These are phyloP conservation scores for Etheostoma nigrum DNA, from an alignment of 2,797 vertebrate species.

Conservation along the genomic window DNA sequence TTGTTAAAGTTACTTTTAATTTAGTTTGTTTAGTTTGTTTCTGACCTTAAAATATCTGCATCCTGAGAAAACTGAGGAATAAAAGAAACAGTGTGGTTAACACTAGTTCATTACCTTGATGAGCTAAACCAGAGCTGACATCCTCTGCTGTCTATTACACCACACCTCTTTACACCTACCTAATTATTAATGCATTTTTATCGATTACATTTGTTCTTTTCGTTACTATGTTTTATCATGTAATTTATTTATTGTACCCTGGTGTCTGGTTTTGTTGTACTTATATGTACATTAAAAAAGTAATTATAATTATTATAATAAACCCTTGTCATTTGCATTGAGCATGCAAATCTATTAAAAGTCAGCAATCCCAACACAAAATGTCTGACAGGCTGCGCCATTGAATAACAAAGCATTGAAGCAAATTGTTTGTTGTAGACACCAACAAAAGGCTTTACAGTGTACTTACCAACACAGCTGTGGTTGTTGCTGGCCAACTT, in stretches of 20 bases:
- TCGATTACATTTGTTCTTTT: neutral
- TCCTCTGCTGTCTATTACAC: neutral
- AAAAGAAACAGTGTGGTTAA: slow-evolving; percentile 5
- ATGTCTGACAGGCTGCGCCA: slow-evolving; percentile 2
- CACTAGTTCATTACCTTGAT: neutral
- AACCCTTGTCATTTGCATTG: neutral
- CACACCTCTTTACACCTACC: neutral
- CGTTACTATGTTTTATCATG: neutral
- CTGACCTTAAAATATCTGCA: slow-evolving; percentile 36
- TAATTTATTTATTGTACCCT: neutral
- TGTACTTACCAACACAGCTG: slow-evolving; percentile 93
- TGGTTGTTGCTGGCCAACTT: slow-evolving; percentile 95
- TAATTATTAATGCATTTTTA: neutral
- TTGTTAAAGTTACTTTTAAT: slow-evolving; percentile 1
- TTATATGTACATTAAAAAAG: neutral
- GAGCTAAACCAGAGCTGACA: neutral
- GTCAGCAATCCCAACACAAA: slow-evolving; percentile 6
- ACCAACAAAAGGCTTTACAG: slow-evolving; percentile 24
- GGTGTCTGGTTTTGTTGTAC: neutral
- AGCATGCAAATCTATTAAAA: slow-evolving; percentile 11
- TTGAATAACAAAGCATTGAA: slow-evolving; percentile 20
- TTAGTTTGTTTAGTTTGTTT: neutral
- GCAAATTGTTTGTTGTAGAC: slow-evolving; percentile 16
- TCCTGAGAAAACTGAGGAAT: slow-evolving; percentile 27
- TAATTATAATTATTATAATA: slow-evolving; percentile 11